Percentiles rank a stretch among this genome's conserved stretches.
Evolutionary conservation across 2,113 vertebrate species (phyloP).

Genomic region (Sylvilagus bachmani): DNA sequence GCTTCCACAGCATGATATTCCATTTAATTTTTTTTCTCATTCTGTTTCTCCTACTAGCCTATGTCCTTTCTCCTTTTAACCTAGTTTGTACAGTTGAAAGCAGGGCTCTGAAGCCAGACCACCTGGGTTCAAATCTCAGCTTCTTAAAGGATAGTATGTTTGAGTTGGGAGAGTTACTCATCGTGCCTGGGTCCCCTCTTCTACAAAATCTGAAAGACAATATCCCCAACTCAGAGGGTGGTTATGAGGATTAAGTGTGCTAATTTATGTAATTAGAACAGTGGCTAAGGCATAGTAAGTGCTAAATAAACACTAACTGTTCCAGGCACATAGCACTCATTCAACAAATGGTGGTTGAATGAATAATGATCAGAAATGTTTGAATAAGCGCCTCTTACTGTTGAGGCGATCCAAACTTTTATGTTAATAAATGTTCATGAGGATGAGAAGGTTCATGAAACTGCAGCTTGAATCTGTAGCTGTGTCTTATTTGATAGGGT

Average conservation of each 20-base stretch:
- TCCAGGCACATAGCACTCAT: neutral
- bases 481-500: constrained; percentile 39
- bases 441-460: neutral
- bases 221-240: neutral
- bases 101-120: neutral
- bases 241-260: neutral
- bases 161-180: neutral
- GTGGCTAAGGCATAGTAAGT: neutral
- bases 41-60: neutral
- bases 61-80: neutral
- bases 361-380: constrained; percentile 19
- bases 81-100: neutral
- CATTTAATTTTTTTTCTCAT: constrained; percentile 17
- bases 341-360: neutral
- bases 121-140: neutral
- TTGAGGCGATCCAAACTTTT: neutral
- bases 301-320: neutral
- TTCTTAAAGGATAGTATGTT: neutral
- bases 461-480: neutral
- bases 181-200: neutral
- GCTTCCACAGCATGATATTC: neutral
- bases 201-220: constrained; percentile 6
- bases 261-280: neutral
- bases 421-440: neutral
- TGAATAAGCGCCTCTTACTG: neutral